These are phyloP conservation scores for Physella acuta DNA, from an alignment of 1,140 invertebrate genomes.

Conservation along the genomic window DNA sequence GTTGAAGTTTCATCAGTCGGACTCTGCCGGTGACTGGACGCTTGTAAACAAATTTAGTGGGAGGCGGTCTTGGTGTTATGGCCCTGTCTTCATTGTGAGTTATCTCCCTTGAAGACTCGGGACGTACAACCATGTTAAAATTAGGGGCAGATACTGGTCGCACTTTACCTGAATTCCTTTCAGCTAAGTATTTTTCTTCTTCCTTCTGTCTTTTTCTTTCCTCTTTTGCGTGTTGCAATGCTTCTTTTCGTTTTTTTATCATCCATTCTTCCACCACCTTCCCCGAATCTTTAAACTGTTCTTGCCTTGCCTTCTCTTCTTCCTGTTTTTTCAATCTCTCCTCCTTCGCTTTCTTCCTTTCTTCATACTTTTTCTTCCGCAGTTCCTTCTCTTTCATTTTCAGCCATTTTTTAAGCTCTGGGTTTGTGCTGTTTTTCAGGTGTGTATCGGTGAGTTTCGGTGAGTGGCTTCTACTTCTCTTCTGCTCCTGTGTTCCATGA, in stretches of 20 bases:
- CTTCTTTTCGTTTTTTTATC: conserved; percentile 28
- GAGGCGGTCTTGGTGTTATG: conserved; percentile 23
- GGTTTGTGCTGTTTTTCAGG: conserved; percentile 28
- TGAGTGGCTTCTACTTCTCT: conserved; percentile 12
- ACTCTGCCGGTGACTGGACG: conserved; percentile 46
- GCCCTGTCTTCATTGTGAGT: neutral
- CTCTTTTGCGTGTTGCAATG: conserved; percentile 13
- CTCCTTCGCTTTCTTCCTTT: conserved; percentile 20
- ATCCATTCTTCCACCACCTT: conserved; percentile 32
- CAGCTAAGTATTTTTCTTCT: conserved; percentile 10
- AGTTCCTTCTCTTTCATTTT: conserved; percentile 27
- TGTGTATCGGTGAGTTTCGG: conserved; percentile 16
- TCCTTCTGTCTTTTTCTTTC: conserved; percentile 9
- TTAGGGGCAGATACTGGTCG: neutral
- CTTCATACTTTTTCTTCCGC: conserved; percentile 24
- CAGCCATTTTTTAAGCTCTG: conserved; percentile 29
- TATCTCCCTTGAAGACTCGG: neutral
- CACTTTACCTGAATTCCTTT: neutral
- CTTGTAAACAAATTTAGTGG: conserved; percentile 49
- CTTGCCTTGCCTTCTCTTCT: conserved; percentile 9
- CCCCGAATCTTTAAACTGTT: conserved; percentile 13
- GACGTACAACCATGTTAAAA: neutral
- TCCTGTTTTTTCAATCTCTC: conserved; percentile 18
- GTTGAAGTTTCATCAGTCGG: conserved; percentile 38
- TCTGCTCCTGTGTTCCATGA: neutral